Evolutionary conservation across 1,140 invertebrate species (phyloP).

Genomic region (Nilaparvata lugens): DNA sequence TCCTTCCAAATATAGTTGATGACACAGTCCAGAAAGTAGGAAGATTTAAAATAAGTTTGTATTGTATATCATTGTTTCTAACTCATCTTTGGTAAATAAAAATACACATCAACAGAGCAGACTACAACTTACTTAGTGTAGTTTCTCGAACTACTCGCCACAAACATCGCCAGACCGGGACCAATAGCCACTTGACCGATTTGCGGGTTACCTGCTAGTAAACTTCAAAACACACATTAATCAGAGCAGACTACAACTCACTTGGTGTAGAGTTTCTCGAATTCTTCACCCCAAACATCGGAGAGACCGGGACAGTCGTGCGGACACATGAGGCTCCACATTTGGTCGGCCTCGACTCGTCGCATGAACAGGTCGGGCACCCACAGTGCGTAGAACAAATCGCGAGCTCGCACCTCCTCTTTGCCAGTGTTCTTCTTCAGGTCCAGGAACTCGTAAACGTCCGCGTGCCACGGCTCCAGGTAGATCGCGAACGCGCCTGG

Average conservation of each 20-base stretch:
- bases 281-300: slow-evolving; percentile 92
- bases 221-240: too few species aligned
- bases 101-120: too few species aligned
- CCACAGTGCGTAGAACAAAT: slow-evolving; percentile 98
- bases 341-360: slow-evolving; percentile 75
- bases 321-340: slow-evolving; percentile 97
- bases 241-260: slow-evolving; percentile 33
- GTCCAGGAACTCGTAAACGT: slow-evolving; percentile 93
- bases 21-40: too few species aligned
- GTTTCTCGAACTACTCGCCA: too few species aligned
- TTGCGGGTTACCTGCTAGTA: too few species aligned
- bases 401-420: slow-evolving; percentile 85
- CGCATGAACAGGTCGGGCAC: slow-evolving; percentile 99
- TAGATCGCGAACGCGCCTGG: slow-evolving; percentile 99
- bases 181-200: not conserved
- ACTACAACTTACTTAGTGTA: too few species aligned
- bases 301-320: slow-evolving; percentile 81
- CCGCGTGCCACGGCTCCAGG: slow-evolving; percentile 97
- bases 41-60: too few species aligned
- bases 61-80: too few species aligned
- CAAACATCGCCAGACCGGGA: not conserved
- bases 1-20: too few species aligned
- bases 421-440: slow-evolving; percentile 89
- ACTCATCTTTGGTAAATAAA: too few species aligned
- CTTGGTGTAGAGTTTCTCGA: slow-evolving; percentile 80